phyloP scores from a whole-genome alignment of 1,140 invertebrate species.

The Scaptodrosophila lebanonensis region DNA sequence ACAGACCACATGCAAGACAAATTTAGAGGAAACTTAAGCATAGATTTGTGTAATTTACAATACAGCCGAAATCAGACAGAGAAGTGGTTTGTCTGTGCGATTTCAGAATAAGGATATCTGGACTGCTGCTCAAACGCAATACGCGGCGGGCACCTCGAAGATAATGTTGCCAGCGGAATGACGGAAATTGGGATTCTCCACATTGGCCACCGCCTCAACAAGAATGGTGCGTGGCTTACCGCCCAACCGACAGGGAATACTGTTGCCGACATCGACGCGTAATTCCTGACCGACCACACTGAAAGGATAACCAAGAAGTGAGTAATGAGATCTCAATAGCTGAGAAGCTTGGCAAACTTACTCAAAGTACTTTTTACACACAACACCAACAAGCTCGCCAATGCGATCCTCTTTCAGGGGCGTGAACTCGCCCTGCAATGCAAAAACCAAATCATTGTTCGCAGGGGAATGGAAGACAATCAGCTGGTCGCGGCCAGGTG shows the following conservation, averaged over 20 bases:
- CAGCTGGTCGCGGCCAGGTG: constrained; percentile 91
- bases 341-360: constrained; percentile 78
- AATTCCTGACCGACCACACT: constrained; percentile 62
- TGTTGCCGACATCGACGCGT: constrained; percentile 65
- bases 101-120: neutral
- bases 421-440: constrained; percentile 78
- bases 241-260: constrained; percentile 64
- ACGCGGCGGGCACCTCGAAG: constrained; percentile 71
- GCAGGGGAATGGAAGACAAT: constrained; percentile 91
- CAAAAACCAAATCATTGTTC: constrained; percentile 94
- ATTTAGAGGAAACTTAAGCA: constrained; percentile 26
- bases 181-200: constrained; percentile 67
- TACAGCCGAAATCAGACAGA: too few species aligned
- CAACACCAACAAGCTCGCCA: constrained; percentile 92
- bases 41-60: constrained; percentile 49
- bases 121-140: constrained; percentile 51
- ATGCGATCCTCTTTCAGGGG: constrained; percentile 83
- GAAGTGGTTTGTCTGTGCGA: neutral
- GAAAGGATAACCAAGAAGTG: neutral
- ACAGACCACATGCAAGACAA: constrained; percentile 10
- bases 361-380: constrained; percentile 86
- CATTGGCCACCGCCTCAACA: constrained; percentile 61
- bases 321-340: neutral
- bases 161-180: constrained; percentile 62
- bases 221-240: constrained; percentile 62